These are phyloP conservation scores for Cephalotes varians DNA, from an alignment of 2,888 invertebrate genomes.

Conservation along the genomic window DNA sequence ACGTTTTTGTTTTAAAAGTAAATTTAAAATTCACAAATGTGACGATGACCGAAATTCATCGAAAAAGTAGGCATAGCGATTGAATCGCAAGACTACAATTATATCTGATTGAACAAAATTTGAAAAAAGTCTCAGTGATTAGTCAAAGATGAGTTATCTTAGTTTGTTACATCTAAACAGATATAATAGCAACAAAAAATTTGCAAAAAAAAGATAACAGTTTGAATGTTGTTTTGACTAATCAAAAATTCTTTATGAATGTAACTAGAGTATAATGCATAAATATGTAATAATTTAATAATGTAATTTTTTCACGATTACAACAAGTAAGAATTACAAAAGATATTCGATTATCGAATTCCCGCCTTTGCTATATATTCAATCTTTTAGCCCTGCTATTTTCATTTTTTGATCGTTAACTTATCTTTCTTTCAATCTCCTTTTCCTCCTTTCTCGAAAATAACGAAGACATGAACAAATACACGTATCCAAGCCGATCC, in stretches of 20 bases:
- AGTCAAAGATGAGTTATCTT: neutral
- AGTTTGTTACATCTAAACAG: neutral
- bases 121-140: neutral
- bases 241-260: conserved; percentile 14
- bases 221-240: neutral
- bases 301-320: conserved; percentile 18
- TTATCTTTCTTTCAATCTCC: conserved; percentile 14
- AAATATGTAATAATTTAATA: conserved; percentile 33
- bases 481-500: neutral
- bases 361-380: neutral
- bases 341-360: neutral
- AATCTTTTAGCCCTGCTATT: conserved; percentile 20
- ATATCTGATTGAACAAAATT: neutral
- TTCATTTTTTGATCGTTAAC: conserved; percentile 10
- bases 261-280: neutral
- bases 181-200: conserved; percentile 2
- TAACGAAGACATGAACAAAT: conserved; percentile 23
- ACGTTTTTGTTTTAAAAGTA: neutral
- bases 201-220: neutral
- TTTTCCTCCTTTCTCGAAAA: conserved; percentile 6
- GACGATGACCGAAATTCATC: neutral
- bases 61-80: neutral
- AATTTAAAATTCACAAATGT: neutral
- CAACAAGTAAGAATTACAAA: conserved; percentile 5
- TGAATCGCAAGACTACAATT: neutral